These are phyloP conservation scores for Muschampia plurimacula DNA, from an alignment of 2,888 invertebrate genomes.

Conservation along the genomic window DNA sequence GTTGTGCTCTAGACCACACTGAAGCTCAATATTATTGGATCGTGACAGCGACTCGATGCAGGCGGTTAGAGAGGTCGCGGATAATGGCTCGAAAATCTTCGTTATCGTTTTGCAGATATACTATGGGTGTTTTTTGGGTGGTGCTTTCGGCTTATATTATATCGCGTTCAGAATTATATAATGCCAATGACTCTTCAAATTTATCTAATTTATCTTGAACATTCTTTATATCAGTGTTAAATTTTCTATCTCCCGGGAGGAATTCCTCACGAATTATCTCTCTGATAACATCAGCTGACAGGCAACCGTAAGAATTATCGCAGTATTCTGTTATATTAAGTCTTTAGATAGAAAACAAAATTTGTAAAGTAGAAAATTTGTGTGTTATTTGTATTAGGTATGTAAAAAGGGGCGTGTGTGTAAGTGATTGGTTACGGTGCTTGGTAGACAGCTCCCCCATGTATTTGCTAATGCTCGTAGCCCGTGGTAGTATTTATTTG, in stretches of 20 bases:
- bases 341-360: too few relatives aligned
- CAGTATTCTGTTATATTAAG: too few relatives aligned
- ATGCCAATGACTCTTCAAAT: neutral
- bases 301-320: too few relatives aligned
- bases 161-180: neutral
- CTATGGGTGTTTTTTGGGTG: neutral
- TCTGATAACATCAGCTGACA: neutral
- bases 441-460: too few relatives aligned
- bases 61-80: neutral
- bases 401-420: too few relatives aligned
- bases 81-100: neutral
- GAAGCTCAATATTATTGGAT: neutral
- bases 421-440: too few relatives aligned
- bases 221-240: neutral
- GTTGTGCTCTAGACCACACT: constrained; percentile 5
- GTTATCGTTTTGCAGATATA: neutral
- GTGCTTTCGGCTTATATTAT: neutral
- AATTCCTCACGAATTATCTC: neutral
- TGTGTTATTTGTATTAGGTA: too few relatives aligned
- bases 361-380: too few relatives aligned
- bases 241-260: neutral
- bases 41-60: neutral
- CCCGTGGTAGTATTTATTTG: too few relatives aligned
- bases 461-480: too few relatives aligned
- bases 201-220: neutral